These are phyloP conservation scores for Heliconius congener DNA, from an alignment of 1,140 invertebrate species.

Conservation along the genomic window DNA sequence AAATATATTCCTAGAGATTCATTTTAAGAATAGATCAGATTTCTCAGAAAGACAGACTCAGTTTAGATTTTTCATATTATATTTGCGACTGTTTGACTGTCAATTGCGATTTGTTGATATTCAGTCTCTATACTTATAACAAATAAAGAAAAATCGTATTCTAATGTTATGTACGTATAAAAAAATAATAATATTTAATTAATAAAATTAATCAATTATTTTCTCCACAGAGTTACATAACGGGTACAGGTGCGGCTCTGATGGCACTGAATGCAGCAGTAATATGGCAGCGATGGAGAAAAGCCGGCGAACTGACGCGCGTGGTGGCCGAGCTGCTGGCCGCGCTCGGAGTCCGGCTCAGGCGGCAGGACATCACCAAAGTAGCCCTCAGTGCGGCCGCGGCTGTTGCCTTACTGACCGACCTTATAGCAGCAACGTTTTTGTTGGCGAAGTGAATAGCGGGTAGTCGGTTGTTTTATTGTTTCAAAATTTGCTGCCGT, in stretches of 20 bases:
- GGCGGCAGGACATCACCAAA: conserved; percentile 54
- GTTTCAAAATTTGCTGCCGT: background rate
- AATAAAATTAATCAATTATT: background rate
- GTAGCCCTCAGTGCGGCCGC: conserved; percentile 45
- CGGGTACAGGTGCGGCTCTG: conserved; percentile 48
- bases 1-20: too few species aligned
- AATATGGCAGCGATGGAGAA: conserved; percentile 54
- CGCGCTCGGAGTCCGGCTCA: conserved; percentile 54
- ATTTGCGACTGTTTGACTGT: too few species aligned
- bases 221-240: conserved; percentile 49
- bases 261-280: conserved; percentile 53
- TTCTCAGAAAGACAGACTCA: too few species aligned
- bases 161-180: too few species aligned
- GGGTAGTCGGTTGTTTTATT: background rate
- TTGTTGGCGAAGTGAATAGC: conserved; percentile 11
- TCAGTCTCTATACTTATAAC: too few species aligned
- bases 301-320: conserved; percentile 53
- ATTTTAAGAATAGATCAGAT: too few species aligned
- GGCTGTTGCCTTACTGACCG: conserved; percentile 41
- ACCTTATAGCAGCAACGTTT: conserved; percentile 41
- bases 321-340: conserved; percentile 61
- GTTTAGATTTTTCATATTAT: too few species aligned
- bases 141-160: too few species aligned
- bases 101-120: too few species aligned
- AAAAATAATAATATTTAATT: too few species aligned